A percentile compares a stretch with the other conserved stretches of the same genome.
Evolutionary conservation across 2,797 vertebrate species (phyloP).

Genomic region (Liparis tanakae): DNA sequence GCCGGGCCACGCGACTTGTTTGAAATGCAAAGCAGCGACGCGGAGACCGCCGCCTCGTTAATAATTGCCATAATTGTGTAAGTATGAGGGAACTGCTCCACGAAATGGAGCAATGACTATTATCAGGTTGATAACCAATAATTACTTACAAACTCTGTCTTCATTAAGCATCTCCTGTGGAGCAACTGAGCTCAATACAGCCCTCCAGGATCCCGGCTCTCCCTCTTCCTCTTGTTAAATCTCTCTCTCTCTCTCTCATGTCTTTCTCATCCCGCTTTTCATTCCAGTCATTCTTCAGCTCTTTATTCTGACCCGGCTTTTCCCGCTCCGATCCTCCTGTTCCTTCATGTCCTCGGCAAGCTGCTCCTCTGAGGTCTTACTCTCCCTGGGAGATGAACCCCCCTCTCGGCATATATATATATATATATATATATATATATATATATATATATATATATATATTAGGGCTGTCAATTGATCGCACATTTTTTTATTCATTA

Average conservation of each 20-base stretch:
- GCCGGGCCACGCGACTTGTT: slow-evolving; percentile 31
- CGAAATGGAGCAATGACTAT: slow-evolving; percentile 80
- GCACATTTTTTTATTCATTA: too few relatives aligned
- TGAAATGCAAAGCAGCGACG: slow-evolving; percentile 55
- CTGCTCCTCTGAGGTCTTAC: slow-evolving; percentile 47
- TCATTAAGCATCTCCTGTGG: slow-evolving; percentile 78
- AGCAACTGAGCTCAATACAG: slow-evolving; percentile 71
- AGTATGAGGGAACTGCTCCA: slow-evolving; percentile 72
- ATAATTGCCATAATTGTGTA: slow-evolving; percentile 80
- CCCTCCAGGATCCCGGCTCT: slow-evolving; percentile 63
- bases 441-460: too few relatives aligned
- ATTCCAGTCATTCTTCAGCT: slow-evolving; percentile 51
- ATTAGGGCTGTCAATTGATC: too few relatives aligned
- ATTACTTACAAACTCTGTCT: slow-evolving; percentile 80
- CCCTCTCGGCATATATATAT: slow-evolving; percentile 67
- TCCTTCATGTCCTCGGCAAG: slow-evolving; percentile 66
- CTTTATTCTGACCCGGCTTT: slow-evolving; percentile 26
- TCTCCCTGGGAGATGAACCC: slow-evolving; percentile 74
- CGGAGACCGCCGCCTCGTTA: slow-evolving; percentile 42
- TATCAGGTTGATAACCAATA: slow-evolving; percentile 84
- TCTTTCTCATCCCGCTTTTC: slow-evolving; percentile 34
- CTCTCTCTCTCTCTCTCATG: slow-evolving; percentile 21
- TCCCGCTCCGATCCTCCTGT: slow-evolving; percentile 47
- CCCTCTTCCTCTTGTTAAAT: slow-evolving; percentile 46
- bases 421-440: too few relatives aligned